Conservation (phyloP, 2,888 invertebrate species). For the Parnassius apollo region DNA sequence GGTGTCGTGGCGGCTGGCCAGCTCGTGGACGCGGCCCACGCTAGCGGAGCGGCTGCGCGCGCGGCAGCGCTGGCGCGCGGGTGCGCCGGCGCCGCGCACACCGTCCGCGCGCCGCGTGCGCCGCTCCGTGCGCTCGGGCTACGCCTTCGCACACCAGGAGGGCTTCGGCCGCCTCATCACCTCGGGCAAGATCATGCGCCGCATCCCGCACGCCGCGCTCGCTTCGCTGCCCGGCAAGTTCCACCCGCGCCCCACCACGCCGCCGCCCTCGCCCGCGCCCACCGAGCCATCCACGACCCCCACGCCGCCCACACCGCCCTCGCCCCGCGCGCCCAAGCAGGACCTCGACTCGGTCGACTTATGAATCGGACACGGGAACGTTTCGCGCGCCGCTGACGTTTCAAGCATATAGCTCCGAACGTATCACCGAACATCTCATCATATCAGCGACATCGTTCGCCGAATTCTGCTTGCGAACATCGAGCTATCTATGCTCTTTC, state of each 20-base stretch:
- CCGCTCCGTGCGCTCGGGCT: slow-evolving; percentile 94
- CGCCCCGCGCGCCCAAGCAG: slow-evolving; percentile 84
- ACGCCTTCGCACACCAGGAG: slow-evolving; percentile 99
- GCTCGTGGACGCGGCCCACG: slow-evolving; percentile 94
- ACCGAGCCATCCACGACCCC: slow-evolving; percentile 38
- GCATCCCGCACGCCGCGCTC: slow-evolving; percentile 85
- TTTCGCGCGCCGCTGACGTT: neutral
- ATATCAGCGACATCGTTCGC: too few relatives aligned
- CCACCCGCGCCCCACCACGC: slow-evolving; percentile 89
- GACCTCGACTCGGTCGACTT: slow-evolving; percentile 88
- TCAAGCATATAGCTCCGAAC: neutral
- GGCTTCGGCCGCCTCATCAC: slow-evolving; percentile 98
- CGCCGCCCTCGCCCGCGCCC: slow-evolving; percentile 35
- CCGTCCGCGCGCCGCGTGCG: slow-evolving; percentile 94
- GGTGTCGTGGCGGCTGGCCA: slow-evolving; percentile 96
- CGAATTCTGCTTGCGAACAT: too few relatives aligned
- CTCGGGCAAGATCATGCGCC: slow-evolving; percentile 96
- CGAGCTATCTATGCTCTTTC: too few relatives aligned
- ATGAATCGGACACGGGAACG: slow-evolving; percentile 51
- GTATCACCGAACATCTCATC: too few relatives aligned
- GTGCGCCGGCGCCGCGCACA: slow-evolving; percentile 90
- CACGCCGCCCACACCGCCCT: slow-evolving; percentile 47
- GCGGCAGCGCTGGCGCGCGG: slow-evolving; percentile 85
- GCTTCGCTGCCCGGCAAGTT: slow-evolving; percentile 81
- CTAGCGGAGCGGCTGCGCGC: slow-evolving; percentile 95